These are phyloP conservation scores for Paratilapia polleni DNA, from an alignment of 2,113 vertebrate species.

Conservation along the genomic window DNA sequence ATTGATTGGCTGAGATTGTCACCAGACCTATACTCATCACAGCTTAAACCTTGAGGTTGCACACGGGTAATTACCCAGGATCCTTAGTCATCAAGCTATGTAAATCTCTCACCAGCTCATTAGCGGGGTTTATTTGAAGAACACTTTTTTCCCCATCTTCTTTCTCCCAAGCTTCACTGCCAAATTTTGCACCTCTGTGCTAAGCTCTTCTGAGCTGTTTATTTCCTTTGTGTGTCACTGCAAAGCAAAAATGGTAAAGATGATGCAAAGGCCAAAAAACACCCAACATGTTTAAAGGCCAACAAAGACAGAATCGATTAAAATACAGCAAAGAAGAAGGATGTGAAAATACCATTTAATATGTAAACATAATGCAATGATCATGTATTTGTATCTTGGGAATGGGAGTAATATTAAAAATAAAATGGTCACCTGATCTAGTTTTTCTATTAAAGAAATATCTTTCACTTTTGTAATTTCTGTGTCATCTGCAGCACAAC, in stretches of 20 bases:
- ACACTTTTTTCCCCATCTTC: conserved; percentile 41
- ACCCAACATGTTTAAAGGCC: background rate
- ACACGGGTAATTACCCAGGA: conserved; percentile 67
- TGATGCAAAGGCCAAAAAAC: conserved; percentile 11
- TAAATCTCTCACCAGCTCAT: conserved; percentile 65
- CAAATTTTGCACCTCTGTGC: conserved; percentile 36
- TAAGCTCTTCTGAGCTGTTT: conserved; percentile 34
- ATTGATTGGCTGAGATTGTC: conserved; percentile 58
- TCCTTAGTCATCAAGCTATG: conserved; percentile 68
- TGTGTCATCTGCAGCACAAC: conserved; percentile 62
- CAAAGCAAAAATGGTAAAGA: conserved; percentile 7
- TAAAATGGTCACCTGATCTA: background rate
- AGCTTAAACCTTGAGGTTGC: conserved; percentile 65
- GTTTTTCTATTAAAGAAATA: conserved; percentile 41
- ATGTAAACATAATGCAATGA: background rate
- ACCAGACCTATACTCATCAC: conserved; percentile 56
- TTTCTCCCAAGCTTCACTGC: conserved; percentile 13
- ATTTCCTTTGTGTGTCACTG: conserved; percentile 15
- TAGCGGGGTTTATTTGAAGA: conserved; percentile 61
- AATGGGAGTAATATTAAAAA: background rate
- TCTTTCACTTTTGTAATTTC: conserved; percentile 58
- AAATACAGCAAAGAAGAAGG: background rate
- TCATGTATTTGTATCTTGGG: background rate
- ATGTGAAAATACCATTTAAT: background rate
- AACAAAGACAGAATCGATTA: background rate